Evolutionary conservation across 2,797 vertebrate species (phyloP).

Genomic region (Pseudochirops corinnae): DNA sequence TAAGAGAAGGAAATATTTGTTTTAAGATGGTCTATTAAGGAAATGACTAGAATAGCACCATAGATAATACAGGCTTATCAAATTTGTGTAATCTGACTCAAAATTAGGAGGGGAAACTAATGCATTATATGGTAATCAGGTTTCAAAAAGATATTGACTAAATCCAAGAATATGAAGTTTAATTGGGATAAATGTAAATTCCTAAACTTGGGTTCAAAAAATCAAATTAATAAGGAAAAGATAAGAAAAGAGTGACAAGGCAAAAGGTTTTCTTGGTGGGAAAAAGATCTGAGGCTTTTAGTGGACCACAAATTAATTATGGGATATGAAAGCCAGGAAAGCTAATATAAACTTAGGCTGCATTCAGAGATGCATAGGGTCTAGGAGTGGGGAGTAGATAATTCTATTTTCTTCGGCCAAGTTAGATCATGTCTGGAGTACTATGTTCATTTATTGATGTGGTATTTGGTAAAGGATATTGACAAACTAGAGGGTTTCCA

Average conservation of each 20-base stretch:
- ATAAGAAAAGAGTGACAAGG: neutral
- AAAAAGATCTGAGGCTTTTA: neutral
- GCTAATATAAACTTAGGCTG: neutral
- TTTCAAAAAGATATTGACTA: neutral
- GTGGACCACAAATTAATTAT: neutral
- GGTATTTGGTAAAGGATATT: neutral
- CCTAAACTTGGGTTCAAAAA: neutral
- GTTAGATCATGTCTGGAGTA: neutral
- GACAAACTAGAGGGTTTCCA: neutral
- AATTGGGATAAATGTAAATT: neutral
- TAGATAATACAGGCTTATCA: neutral
- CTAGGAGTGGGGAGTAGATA: neutral
- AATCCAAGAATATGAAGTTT: neutral
- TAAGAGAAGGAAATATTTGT: neutral
- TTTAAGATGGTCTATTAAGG: neutral
- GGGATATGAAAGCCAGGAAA: neutral
- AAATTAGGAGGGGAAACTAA: neutral
- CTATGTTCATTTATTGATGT: neutral
- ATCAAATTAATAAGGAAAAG: neutral
- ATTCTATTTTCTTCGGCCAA: neutral
- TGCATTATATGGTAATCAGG: neutral
- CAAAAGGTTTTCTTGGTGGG: neutral
- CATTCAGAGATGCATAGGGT: neutral
- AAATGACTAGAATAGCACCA: neutral
- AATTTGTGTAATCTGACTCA: neutral